Percentiles rank a stretch among this genome's conserved stretches.
Evolutionary conservation across 2,888 invertebrate species (phyloP).

Genomic region (Protonemura montana): DNA sequence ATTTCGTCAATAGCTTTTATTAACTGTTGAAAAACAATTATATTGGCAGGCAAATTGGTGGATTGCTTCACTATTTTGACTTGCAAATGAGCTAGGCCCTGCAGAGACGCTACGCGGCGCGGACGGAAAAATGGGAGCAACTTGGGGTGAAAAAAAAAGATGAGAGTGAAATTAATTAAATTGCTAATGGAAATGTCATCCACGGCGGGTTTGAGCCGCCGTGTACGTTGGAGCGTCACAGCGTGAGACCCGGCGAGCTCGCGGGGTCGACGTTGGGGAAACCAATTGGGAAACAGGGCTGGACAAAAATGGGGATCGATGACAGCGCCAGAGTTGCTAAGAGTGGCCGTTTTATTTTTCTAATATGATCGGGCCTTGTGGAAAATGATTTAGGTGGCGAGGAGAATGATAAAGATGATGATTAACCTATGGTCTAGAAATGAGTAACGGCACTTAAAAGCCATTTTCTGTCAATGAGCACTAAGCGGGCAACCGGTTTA

Average conservation of each 20-base stretch:
- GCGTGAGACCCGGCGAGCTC: not conserved
- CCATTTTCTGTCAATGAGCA: no score
- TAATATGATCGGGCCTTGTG: no score
- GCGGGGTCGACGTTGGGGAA: not conserved
- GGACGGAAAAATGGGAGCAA: not conserved
- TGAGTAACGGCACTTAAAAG: no score
- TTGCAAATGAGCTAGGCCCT: constrained; percentile 21
- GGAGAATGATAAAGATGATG: no score
- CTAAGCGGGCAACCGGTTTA: no score
- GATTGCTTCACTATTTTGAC: not conserved
- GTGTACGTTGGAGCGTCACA: not conserved
- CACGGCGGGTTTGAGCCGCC: not conserved
- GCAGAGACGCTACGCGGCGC: not conserved
- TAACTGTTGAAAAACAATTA: not conserved
- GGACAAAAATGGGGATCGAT: not conserved
- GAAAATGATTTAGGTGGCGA: no score
- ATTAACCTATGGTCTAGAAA: no score
- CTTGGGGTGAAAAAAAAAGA: not conserved
- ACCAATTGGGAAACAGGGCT: constrained; percentile 16
- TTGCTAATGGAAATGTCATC: constrained; percentile 33
- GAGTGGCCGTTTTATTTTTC: no score
- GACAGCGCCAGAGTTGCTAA: no score
- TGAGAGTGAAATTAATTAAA: constrained; percentile 24
- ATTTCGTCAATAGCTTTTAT: not conserved
- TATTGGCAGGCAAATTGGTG: not conserved